These are phyloP conservation scores for Bilobella aurantiaca DNA, from an alignment of 1,140 invertebrate species.

Conservation along the genomic window DNA sequence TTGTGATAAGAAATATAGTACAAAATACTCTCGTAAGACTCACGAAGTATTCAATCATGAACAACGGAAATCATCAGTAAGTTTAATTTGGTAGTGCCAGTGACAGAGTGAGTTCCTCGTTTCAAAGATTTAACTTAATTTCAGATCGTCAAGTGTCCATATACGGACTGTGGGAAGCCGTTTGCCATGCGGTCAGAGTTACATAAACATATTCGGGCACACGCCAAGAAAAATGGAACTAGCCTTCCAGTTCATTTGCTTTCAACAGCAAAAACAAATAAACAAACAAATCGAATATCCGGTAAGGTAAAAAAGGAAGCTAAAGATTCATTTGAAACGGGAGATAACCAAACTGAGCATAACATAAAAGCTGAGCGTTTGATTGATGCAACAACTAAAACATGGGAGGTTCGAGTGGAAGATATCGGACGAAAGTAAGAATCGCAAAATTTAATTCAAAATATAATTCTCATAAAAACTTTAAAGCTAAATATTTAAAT, in stretches of 20 bases:
- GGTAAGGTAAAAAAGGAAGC: neutral
- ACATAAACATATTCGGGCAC: neutral
- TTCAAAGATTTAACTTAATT: neutral
- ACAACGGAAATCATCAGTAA: neutral
- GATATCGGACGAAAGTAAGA: neutral
- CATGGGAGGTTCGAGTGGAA: neutral
- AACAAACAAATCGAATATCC: neutral
- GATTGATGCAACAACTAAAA: neutral
- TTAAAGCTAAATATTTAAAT: neutral
- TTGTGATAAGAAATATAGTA: neutral
- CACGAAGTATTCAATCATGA: constrained; percentile 3
- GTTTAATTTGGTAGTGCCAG: no score
- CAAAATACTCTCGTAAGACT: neutral
- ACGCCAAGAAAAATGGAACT: neutral
- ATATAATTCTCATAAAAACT: neutral
- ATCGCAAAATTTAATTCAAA: neutral
- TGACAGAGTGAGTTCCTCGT: no score
- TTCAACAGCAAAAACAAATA: neutral
- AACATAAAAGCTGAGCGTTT: no score
- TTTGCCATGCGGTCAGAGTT: constrained; percentile 1
- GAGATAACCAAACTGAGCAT: no score
- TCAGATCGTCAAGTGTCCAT: neutral
- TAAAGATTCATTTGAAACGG: no score
- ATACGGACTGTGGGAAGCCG: neutral
- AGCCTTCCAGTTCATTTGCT: no score